Evolutionary conservation across 2,113 vertebrate species (phyloP), one percentile per base, ranked within the genome.

Genomic region (Elephas maximus): DNA sequence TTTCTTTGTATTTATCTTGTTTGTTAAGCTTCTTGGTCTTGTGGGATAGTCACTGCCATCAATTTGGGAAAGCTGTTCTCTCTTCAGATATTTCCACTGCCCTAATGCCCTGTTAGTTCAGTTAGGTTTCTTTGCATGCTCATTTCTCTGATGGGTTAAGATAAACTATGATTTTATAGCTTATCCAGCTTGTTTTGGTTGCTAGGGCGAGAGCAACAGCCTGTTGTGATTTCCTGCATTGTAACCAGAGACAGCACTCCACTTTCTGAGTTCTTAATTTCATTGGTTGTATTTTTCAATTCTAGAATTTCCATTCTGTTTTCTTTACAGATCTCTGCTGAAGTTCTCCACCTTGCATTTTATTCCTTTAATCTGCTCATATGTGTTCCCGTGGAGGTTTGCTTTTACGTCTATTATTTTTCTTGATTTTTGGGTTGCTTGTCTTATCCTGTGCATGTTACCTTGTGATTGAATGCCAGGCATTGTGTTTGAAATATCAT

Each of bases 1-100:
- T 92, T 95, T 93, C 48, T 93, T 86, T 96, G 62, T 92, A 33
- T 82, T 79, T 89, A 45, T 88, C 17, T 28, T 80, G 73, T 57
- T 85, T 92, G 30, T 57, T 91, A 90, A 94, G 10, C 53, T 91
- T 60, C 67, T 90, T 88, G n/a, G 74, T 23, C 67, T 69, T 83
- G 10, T 91, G 14, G 76, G n/a, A 15, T 83, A n/a, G 67, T 87
- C 37, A 76, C 63, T 94, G 82, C 45, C 6, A 90, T 92, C 28
- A 90, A 7, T 65, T 96, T 92, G 88, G 85, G 30, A 67, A 94
- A 82, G n/a, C 53, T 24, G 33, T 82, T 93, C 57, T 63, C 10
- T 85, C 24, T 83, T 89, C 53, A 85, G 28, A 63, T 97, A 81
- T 84, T 77, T 74, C 26, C 88, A 81, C 51, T 71, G 87, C 37